Conservation (phyloP, 1,140 invertebrate species). For the Stegodyphus dumicola region DNA sequence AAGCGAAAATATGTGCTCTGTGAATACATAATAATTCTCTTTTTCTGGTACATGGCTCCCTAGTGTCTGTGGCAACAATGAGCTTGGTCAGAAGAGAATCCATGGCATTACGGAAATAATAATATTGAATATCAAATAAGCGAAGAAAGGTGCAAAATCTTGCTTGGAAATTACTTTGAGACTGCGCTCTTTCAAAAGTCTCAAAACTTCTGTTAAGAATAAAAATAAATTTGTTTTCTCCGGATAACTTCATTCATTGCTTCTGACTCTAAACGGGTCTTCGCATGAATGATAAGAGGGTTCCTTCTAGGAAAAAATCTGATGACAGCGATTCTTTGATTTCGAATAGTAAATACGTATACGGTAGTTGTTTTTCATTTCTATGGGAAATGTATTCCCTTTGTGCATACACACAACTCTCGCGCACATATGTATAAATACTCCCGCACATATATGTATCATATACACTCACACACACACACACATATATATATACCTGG, state of each 20-base stretch:
- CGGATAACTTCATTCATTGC: conserved; percentile 30
- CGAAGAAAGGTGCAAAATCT: conserved; percentile 10
- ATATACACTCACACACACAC: too few relatives aligned
- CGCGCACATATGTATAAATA: too few relatives aligned
- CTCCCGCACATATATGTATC: too few relatives aligned
- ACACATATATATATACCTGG: too few relatives aligned
- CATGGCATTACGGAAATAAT: conserved; percentile 17
- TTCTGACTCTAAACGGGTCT: not conserved
- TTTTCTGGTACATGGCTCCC: conserved; percentile 21
- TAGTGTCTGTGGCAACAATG: conserved; percentile 30
- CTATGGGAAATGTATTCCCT: too few relatives aligned
- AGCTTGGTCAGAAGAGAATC: not conserved
- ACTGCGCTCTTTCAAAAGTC: conserved; percentile 10
- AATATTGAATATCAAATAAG: conserved; percentile 51
- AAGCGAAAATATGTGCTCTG: conserved; percentile 6
- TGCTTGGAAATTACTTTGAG: conserved; percentile 9
- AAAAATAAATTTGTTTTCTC: conserved; percentile 22
- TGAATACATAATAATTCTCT: conserved; percentile 49
- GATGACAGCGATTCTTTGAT: too few relatives aligned
- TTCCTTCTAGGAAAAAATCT: not conserved
- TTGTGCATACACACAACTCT: too few relatives aligned
- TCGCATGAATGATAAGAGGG: conserved; percentile 30
- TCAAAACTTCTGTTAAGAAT: conserved; percentile 17
- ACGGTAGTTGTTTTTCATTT: too few relatives aligned
- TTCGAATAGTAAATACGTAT: too few relatives aligned